Evolutionary conservation across 2,888 invertebrate genomes (phyloP), one percentile per base, ranked within the genome.

Genomic region (Cartodere bifasciata): DNA sequence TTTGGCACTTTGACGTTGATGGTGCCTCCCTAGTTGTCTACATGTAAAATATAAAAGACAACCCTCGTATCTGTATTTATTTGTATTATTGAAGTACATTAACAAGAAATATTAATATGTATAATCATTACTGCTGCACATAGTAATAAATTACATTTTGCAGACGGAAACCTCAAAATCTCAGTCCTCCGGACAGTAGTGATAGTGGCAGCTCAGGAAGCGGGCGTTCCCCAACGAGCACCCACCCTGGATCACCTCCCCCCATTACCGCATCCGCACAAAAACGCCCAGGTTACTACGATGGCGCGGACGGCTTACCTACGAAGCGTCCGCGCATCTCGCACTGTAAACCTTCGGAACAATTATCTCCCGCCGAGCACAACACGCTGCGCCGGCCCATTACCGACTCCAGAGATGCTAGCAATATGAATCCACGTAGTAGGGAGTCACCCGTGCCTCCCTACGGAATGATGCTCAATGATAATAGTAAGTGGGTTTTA

Each of bases 161-260:
- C 60, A 80, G 84, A 60, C 80, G 84, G 56, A 88, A 87, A 68
- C 87, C 87, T 51, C 84, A 86, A 66, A 88, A 87, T 63, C 67
- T 88, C 50, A 88, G 87, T 38, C 87, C 88, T 37, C 87, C 88
- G 21, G 75, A 84, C 42, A 83, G 84, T 55, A 85, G 84, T 49
- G 87, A 87, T 53, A 73, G 73, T 36, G 72, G 77, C 42, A 77
- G 76, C 45, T 82, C 83, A 20, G 73, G 75, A 24, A 75, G 77
- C 46, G 82, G 85, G 23, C 83, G 83, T 50, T 85, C 86, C 37
- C 79, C 87, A 3, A 75, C 73, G 33, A 75, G 75, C 46, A 75
- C 74, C 32, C 76, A 74, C 48, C 75, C 75, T 15, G 77, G 75
- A 38, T 83, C 82, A 35, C 83, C 83, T 38, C 80, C 80, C 36